Percentiles rank a stretch among this genome's conserved stretches.
Evolutionary conservation across 2,113 vertebrate species (phyloP).

Genomic region (Phrynocephalus versicolor): DNA sequence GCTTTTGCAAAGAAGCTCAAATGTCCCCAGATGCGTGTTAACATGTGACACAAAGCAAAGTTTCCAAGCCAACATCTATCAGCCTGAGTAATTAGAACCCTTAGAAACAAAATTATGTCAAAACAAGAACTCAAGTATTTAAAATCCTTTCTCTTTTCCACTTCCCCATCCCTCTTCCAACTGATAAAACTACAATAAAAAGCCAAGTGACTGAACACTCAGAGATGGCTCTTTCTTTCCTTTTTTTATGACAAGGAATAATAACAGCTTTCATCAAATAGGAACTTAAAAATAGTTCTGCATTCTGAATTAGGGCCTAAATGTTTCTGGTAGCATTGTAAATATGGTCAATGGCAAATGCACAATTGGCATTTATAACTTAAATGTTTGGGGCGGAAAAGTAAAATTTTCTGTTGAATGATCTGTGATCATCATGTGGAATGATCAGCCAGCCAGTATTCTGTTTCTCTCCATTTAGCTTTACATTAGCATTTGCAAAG

Average conservation of each 20-base stretch:
- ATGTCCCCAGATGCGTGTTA: constrained; percentile 72
- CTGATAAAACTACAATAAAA: constrained; percentile 66
- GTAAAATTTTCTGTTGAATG: constrained; percentile 51
- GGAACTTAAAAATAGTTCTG: constrained; percentile 60
- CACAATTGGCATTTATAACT: constrained; percentile 69
- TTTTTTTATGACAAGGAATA: constrained; percentile 46
- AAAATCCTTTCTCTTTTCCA: neutral
- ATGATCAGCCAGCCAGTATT: too few species aligned
- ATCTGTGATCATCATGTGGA: constrained; percentile 32
- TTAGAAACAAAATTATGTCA: constrained; percentile 73
- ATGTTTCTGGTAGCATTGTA: constrained; percentile 76
- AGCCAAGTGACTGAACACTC: constrained; percentile 59
- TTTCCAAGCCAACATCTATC: constrained; percentile 76
- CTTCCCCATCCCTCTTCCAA: constrained; percentile 32
- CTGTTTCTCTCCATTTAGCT: constrained; percentile 35
- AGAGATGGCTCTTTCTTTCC: constrained; percentile 37
- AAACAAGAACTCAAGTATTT: constrained; percentile 63
- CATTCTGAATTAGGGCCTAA: constrained; percentile 70
- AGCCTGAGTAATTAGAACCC: constrained; percentile 75
- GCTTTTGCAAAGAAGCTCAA: constrained; percentile 75
- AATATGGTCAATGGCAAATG: constrained; percentile 66
- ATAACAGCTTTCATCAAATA: constrained; percentile 21
- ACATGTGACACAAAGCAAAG: constrained; percentile 77
- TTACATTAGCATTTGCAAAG: constrained; percentile 8
- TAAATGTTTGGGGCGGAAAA: constrained; percentile 56